A percentile compares a stretch with the other conserved stretches of the same genome.
phyloP scores from a whole-genome alignment of 2,797 vertebrate species.

The Channa striata region DNA sequence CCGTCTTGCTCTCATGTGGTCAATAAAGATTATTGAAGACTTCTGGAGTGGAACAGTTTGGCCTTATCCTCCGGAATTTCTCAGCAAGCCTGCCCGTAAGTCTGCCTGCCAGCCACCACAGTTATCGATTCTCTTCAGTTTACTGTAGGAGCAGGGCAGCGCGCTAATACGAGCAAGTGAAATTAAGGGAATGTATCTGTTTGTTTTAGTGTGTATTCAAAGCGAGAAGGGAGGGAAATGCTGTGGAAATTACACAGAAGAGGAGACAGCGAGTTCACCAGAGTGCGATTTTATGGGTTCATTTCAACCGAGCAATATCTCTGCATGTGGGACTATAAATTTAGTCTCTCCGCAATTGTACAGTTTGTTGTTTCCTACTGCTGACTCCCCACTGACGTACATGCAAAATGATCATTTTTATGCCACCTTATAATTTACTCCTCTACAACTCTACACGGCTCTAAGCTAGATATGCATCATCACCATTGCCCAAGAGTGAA shows the following conservation, averaged over 20 bases:
- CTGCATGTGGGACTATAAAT: conserved; percentile 41
- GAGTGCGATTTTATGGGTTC: conserved; percentile 36
- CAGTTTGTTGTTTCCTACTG: conserved; percentile 52
- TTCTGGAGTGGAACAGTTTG: conserved; percentile 52
- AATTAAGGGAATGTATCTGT: conserved; percentile 29
- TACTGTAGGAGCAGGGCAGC: conserved; percentile 18
- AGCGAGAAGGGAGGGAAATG: conserved; percentile 2
- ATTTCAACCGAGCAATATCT: conserved; percentile 57
- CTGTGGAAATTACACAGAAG: conserved; percentile 17
- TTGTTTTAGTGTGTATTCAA: conserved; percentile 29
- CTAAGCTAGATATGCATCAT: conserved; percentile 63
- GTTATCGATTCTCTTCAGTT: conserved; percentile 54
- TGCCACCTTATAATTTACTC: conserved; percentile 52
- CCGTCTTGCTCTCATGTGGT: conserved; percentile 43
- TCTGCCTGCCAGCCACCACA: conserved; percentile 35
- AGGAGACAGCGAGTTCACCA: conserved; percentile 6
- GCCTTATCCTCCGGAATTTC: conserved; percentile 46
- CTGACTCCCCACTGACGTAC: conserved; percentile 56
- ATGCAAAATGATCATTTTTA: conserved; percentile 58
- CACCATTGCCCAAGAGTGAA: conserved; percentile 43
- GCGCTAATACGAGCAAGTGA: conserved; percentile 29
- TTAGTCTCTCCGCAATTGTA: conserved; percentile 43
- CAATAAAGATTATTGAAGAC: conserved; percentile 52
- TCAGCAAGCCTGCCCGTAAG: conserved; percentile 29
- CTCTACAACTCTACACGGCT: conserved; percentile 53